Base-by-base conservation (phyloP, 2,888 invertebrate species). In the Napeogenes inachia region DNA sequence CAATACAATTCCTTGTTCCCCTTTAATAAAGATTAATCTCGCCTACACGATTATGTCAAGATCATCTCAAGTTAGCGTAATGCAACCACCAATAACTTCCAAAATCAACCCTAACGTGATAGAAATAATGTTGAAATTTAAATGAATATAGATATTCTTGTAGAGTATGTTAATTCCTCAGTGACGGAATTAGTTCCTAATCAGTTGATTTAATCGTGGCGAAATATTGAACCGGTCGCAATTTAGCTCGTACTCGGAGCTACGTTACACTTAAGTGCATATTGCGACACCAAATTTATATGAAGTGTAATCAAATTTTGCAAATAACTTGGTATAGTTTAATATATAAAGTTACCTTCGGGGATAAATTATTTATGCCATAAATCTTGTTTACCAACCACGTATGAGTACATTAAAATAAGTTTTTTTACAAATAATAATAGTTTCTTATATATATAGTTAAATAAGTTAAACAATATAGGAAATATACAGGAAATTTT, bases 141-240 rank as follows among this genome's bases (percentile, higher is more conserved):
- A 42, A 45, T 59, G 42, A 13, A 32, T 42, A 47, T 60, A 47
- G 59, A 57, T 53, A 63, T 60, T 64, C 61, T 59, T 55, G 12
- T 57, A 38, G 56, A 64, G 63, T 63, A 63, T 62, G 63, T 59
- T 68, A 67, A 67, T 63, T 59, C 56, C 58, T 56, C 61, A 66
- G 68, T 67, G 71, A 70, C 68, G 63, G 70, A 70, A 69, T 81
- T 78, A 79, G 76, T 76, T 74, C 70, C 69, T 77, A 79, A 82
- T 83, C 81, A 79, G 77, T 71, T 77, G 79, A 80, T 79, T 78
- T 76, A 79, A 81, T 81, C 76, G 68, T 70, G 70, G 62, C 60
- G 65, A 64, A 69, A 67, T 59, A 64, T 61, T 56, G 42, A 46
- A 63, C 61, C 66, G 59, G 61, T 57, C 47, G 55, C 57, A 33